These are phyloP conservation scores for Heliconius cydno DNA, from an alignment of 2,888 invertebrate species.

Conservation along the genomic window DNA sequence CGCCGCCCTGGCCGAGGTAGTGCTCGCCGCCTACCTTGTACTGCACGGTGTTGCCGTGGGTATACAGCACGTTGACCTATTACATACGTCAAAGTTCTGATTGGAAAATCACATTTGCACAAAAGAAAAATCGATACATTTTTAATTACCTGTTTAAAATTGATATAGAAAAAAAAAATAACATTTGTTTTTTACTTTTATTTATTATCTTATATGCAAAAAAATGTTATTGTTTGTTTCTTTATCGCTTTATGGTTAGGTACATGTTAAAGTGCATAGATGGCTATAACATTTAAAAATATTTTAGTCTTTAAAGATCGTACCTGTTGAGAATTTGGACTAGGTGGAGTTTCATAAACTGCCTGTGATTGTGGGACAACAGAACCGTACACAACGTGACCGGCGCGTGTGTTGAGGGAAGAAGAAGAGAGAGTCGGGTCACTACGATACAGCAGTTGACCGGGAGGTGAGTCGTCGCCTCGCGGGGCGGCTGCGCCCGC, in stretches of 20 bases:
- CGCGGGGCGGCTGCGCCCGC: conserved; percentile 59
- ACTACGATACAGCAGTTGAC: conserved; percentile 84
- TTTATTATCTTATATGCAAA: too few relatives aligned
- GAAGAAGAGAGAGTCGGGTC: conserved; percentile 88
- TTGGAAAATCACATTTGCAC: not conserved
- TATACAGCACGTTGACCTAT: conserved; percentile 82
- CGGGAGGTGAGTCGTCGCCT: conserved; percentile 81
- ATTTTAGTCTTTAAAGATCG: not conserved
- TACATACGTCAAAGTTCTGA: not conserved
- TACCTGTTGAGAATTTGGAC: conserved; percentile 84
- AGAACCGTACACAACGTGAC: conserved; percentile 78
- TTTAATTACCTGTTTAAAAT: not conserved
- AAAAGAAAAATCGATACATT: not conserved
- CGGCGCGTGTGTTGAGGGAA: conserved; percentile 78
- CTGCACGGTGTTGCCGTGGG: conserved; percentile 80
- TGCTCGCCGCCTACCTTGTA: conserved; percentile 80
- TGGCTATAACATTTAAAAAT: too few relatives aligned
- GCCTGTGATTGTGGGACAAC: conserved; percentile 74
- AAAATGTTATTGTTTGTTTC: too few relatives aligned
- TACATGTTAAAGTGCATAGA: too few relatives aligned
- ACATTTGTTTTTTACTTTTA: not conserved
- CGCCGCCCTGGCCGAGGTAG: conserved; percentile 68
- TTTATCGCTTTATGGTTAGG: too few relatives aligned
- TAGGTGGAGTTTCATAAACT: conserved; percentile 81
- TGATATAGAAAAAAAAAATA: too few relatives aligned